A percentile compares a stretch with the other conserved stretches of the same genome.
Evolutionary conservation across 1,140 invertebrate genomes (phyloP).

Genomic region (Sinonovacula constricta): DNA sequence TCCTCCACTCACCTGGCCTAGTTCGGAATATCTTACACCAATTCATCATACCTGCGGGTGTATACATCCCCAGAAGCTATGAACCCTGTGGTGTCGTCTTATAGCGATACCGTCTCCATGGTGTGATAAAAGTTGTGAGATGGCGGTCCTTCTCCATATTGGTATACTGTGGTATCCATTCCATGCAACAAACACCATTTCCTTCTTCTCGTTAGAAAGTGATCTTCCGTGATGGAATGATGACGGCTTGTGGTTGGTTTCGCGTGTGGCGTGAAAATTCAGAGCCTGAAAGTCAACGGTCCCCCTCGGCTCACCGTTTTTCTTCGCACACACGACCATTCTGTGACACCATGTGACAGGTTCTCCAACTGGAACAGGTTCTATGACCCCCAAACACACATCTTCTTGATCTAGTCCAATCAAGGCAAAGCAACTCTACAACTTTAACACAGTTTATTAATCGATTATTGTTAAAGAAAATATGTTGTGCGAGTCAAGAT

Average conservation of each 20-base stretch:
- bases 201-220: slow-evolving; percentile 32
- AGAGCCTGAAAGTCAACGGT: slow-evolving; percentile 21
- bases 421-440: too few relatives aligned
- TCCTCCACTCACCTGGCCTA: slow-evolving; percentile 65
- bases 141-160: slow-evolving; percentile 40
- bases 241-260: slow-evolving; percentile 16
- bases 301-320: slow-evolving; percentile 13
- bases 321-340: too few relatives aligned
- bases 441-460: too few relatives aligned
- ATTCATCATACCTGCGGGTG: slow-evolving; percentile 53
- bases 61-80: slow-evolving; percentile 58
- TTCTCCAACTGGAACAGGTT: slow-evolving; percentile 50
- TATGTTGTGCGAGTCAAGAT: too few relatives aligned
- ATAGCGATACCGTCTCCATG: slow-evolving; percentile 52
- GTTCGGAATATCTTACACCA: slow-evolving; percentile 53
- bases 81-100: slow-evolving; percentile 46
- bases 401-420: too few relatives aligned
- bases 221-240: slow-evolving; percentile 46
- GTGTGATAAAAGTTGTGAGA: too few relatives aligned
- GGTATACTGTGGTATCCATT: slow-evolving; percentile 54
- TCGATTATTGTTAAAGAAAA: too few relatives aligned
- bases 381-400: slow-evolving; percentile 49
- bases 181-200: slow-evolving; percentile 48
- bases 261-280: slow-evolving; percentile 9
- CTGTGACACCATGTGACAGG: slow-evolving; percentile 59